phyloP scores from a whole-genome alignment of 2,888 invertebrate genomes.

The Physocephala rufipes region DNA sequence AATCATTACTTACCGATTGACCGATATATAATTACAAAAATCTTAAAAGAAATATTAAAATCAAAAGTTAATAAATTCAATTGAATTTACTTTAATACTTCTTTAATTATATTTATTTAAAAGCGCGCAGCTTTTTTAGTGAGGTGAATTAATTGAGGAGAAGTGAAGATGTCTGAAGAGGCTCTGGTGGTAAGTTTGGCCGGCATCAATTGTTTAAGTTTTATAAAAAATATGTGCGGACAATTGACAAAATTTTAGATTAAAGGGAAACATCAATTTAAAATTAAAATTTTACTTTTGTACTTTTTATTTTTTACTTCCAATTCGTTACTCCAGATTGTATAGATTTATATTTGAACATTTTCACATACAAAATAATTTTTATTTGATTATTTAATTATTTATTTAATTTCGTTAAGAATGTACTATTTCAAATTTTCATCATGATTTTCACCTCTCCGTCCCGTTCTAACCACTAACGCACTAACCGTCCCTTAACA shows the following conservation, averaged over 20 bases:
- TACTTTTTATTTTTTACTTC: conserved; percentile 4
- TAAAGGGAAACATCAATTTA: too few species aligned
- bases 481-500: too few species aligned
- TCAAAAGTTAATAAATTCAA: not conserved
- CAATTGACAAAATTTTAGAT: not conserved
- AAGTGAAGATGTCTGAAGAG: conserved; percentile 41
- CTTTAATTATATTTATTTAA: not conserved
- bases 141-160: not conserved
- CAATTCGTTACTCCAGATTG: not conserved
- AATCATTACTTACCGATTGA: not conserved
- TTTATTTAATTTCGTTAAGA: too few species aligned
- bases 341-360: not conserved
- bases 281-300: not conserved
- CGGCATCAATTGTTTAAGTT: not conserved
- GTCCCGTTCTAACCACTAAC: too few species aligned
- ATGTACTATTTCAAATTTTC: too few species aligned
- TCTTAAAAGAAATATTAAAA: not conserved
- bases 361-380: too few species aligned
- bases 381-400: too few species aligned
- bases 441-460: too few species aligned
- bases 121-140: not conserved
- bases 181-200: conserved; percentile 41
- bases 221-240: not conserved
- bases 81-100: not conserved
- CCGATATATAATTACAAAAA: not conserved